Percentiles rank a stretch among this genome's conserved stretches.
Evolutionary conservation across 2,888 invertebrate species (phyloP).

Genomic region (Heliconius aoede): DNA sequence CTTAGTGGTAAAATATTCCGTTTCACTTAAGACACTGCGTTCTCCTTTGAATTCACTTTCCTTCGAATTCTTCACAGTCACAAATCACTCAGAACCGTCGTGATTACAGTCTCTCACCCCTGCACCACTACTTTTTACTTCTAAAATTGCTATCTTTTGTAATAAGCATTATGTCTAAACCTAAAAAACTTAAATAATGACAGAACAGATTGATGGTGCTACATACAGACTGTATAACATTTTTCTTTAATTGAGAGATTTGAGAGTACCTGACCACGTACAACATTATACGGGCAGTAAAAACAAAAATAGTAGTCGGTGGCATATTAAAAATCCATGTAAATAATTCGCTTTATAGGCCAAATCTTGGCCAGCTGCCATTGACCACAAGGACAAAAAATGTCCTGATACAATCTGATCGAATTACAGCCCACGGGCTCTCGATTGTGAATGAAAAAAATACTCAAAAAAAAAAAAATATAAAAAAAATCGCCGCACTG

Average conservation of each 20-base stretch:
- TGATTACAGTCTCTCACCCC: too few species aligned
- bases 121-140: neutral
- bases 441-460: constrained; percentile 63
- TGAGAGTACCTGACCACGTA: constrained; percentile 15
- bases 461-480: constrained; percentile 59
- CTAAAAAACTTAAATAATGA: neutral
- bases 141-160: neutral
- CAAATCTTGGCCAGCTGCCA: constrained; percentile 74
- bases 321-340: constrained; percentile 47
- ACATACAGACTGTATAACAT: neutral
- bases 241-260: constrained; percentile 18
- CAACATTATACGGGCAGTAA: constrained; percentile 18
- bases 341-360: constrained; percentile 62
- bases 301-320: constrained; percentile 41
- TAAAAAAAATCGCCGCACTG: constrained; percentile 61
- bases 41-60: too few species aligned
- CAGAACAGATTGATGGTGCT: neutral
- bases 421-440: constrained; percentile 76
- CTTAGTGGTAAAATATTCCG: too few species aligned
- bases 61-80: too few species aligned
- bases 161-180: neutral
- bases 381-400: constrained; percentile 81
- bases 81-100: too few species aligned
- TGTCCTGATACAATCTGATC: constrained; percentile 80
- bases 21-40: too few species aligned